Base-by-base conservation (phyloP, 1,140 invertebrate genomes). In the Pachyrhynchus sulphureomaculatus region DNA sequence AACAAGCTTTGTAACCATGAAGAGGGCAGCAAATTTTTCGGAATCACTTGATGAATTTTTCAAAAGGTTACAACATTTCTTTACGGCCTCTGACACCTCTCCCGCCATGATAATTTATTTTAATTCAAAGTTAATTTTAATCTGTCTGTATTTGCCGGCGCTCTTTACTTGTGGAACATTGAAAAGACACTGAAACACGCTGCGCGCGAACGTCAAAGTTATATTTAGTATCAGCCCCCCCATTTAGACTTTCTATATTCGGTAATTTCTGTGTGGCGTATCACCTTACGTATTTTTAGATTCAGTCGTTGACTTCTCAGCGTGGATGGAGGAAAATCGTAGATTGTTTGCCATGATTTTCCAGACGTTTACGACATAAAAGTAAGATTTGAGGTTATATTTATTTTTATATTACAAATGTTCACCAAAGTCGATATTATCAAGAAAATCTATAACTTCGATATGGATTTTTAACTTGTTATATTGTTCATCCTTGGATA, bases 11-110 rank as follows among this genome's bases (percentile, higher is more conserved):
- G 92, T 93, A 21, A 95, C 90, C 86, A 95, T 88, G 73, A 95
- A 93, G 1, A 95, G 79, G 0, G 88, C 90, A 5, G 92, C 92
- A 76, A 95, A 93, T 77, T 93, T 95, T 78, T 95, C 92, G 0
- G 91, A 94, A 76, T 95, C 92, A 68, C 83, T 89, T 55, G 83
- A 83, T 0, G 91, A 89, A 68, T 82, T 82, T 72, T 90, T 87
- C 52, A 95, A 76, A 52, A 92, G 85, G 17, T 82, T 81, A 44
- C 88, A 84, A 75, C 91, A 93, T 79, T 92, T 92, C 75, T 88
- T 86, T 41, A 94, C 88, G 60, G 84, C 81, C 64, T 92, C 90
- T 49, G 89, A 86, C 67, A 92, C 72, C 76, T 79, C 68, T 12
- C 81, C 81, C 69, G 79, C 80, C 82, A 84, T 85, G 5, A n/a